Evolutionary conservation across 2,888 invertebrate genomes (phyloP), one percentile per base, ranked within the genome.

Genomic region (Bedellia somnulentella): DNA sequence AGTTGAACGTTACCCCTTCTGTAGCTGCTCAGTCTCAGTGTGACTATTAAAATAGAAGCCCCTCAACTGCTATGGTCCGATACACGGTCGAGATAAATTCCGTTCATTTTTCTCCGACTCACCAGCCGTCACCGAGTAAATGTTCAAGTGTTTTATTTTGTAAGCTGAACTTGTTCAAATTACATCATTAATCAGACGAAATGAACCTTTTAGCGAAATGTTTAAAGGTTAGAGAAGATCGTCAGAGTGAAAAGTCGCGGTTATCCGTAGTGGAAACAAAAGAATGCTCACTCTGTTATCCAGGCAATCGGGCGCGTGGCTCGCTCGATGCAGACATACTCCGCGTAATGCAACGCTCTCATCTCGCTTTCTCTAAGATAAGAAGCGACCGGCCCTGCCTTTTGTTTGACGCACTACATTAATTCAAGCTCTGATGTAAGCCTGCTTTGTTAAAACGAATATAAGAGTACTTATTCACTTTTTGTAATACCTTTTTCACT

Each of bases 161-260:
- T 58, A 50, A 50, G 48, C 49, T 42, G 51, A 49, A 53, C 56
- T 52, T 45, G 56, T 60, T 52, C 58, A 64, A 68, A 6, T 70
- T 66, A 62, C 60, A 49, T 48, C 61, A 71, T 67, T 64, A 63
- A 63, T 71, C 68, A 67, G 52, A 44, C 45, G 48, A 67, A 67
- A 71, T 67, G 59, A 66, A 66, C 61, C 62, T 68, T 66, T 70
- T 66, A 67, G 60, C 59, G 55, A 59, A 63, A 66, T 59, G 64
- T 70, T 66, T 67, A 63, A 68, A 67, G 61, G 63, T 56, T 63
- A 58, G 56, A 52, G 48, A 47, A 59, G 54, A 62, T 67, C 53
- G 54, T 46, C 32, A 45, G 39, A 38, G 50, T 53, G 59, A 61
- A 54, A 57, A 60, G 55, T 42, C 41, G 50, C 45, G 52, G 50